Evolutionary conservation across 2,113 vertebrate species (phyloP), one percentile per base, ranked within the genome.

Genomic region (Tachysurus fulvidraco): DNA sequence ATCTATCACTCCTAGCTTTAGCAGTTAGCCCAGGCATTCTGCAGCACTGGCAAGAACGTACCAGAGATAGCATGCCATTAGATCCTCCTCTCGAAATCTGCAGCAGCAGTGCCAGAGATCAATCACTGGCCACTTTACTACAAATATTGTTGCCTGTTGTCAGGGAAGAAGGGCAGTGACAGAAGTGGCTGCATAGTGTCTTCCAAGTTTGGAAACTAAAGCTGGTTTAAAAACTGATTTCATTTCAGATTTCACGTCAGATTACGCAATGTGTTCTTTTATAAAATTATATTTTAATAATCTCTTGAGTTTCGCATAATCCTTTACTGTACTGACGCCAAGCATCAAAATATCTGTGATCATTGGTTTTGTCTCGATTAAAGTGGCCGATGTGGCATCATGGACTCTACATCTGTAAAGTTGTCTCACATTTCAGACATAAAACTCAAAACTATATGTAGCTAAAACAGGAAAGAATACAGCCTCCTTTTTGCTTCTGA

Each of bases 121-220:
- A 91, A 89, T 94, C 92, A 83, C 90, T 91, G 85, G 74, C 65
- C 54, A 54, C 87, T 91, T 89, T 89, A 84, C 88, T 86, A 88
- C 91, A 91, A 90, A 89, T 92, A 89, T n/a, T 28, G 41, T 91
- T 88, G 85, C 87, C 87, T 84, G 89, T 88, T 50, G 59, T 84
- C 86, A 89, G 57, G 44, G 89, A 91, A 91, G 83, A 87, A 65
- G 88, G 30, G 23, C 8, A 17, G 10, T 17, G 86, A 64, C 80
- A 87, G 80, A 28, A 36, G 19, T 10, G 14, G 60, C 79, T 36
- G 52, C 12, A n/a, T 23, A 59, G 5, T 59, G 25, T 3, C 46
- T 67, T 10, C 2, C 4, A 12, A 17, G 30, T 41, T 52, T 5
- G 28, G 52, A 52, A 79, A 57, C 77, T 21, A 59, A 57, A 59